Evolutionary conservation across 2,888 invertebrate genomes (phyloP).

Genomic region (Athripsodes cinereus): DNA sequence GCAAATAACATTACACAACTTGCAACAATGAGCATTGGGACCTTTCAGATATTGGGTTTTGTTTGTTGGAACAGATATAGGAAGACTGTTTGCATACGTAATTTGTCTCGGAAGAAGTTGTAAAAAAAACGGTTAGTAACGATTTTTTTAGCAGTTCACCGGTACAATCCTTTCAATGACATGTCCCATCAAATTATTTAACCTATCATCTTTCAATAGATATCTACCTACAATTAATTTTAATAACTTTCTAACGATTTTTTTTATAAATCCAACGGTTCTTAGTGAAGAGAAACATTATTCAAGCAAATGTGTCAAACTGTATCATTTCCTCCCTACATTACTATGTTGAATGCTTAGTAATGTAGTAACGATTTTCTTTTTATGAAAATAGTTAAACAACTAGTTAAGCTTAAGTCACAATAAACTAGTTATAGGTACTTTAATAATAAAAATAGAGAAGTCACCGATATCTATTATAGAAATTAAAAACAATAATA

Average conservation of each 20-base stretch:
- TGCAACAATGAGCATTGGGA: constrained; percentile 25
- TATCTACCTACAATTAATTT: background rate
- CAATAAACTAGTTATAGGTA: no score
- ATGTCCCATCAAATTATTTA: constrained; percentile 18
- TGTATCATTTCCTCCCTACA: no score
- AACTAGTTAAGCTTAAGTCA: no score
- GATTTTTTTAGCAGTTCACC: constrained; percentile 20
- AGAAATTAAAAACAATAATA: no score
- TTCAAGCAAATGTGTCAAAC: no score
- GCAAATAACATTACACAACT: constrained; percentile 26
- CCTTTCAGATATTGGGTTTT: constrained; percentile 16
- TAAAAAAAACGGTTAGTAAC: constrained; percentile 27
- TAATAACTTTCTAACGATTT: background rate
- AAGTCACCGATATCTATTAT: no score
- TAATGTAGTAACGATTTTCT: no score
- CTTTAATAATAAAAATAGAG: no score
- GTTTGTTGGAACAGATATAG: constrained; percentile 19
- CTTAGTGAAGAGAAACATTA: no score
- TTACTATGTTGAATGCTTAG: no score
- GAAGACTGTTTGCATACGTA: constrained; percentile 24
- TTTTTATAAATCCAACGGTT: constrained; percentile 18
- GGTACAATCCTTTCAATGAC: constrained; percentile 20
- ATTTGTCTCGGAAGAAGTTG: constrained; percentile 21
- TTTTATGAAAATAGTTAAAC: no score
- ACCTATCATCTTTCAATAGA: constrained; percentile 17